A percentile compares a stretch with the other conserved stretches of the same genome.
Evolutionary conservation across 1,140 invertebrate genomes (phyloP).

Genomic region (Bombus waltoni): DNA sequence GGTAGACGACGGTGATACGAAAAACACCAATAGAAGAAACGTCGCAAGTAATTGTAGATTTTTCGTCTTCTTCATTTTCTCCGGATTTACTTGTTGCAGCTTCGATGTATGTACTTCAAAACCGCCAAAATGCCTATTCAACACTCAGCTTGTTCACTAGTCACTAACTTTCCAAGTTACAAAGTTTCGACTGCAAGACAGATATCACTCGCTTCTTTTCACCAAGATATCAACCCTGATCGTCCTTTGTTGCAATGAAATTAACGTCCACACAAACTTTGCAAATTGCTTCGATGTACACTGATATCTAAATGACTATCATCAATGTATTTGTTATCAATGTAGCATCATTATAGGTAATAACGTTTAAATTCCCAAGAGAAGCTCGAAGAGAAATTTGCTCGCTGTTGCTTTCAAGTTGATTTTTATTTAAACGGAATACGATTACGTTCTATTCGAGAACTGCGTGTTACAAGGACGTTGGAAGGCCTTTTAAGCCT

Average conservation of each 20-base stretch:
- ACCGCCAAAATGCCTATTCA: not conserved
- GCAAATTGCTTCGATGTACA: not conserved
- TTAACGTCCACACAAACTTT: not conserved
- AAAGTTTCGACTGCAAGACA: not conserved
- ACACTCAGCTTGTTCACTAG: slow-evolving; percentile 41
- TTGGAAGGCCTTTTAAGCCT: slow-evolving; percentile 79
- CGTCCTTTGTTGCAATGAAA: not conserved
- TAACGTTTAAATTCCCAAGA: not conserved
- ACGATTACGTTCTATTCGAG: slow-evolving; percentile 68
- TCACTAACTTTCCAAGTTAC: slow-evolving; percentile 10
- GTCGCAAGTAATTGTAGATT: slow-evolving; percentile 66
- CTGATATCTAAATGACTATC: not conserved
- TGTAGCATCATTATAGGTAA: not conserved
- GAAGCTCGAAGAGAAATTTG: not conserved
- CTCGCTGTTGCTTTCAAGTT: slow-evolving; percentile 28
- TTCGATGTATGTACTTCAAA: not conserved
- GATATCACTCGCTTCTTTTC: not conserved
- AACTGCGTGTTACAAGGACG: slow-evolving; percentile 78
- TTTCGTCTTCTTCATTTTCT: slow-evolving; percentile 68
- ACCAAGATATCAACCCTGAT: not conserved
- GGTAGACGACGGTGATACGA: slow-evolving; percentile 82
- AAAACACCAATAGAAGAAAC: slow-evolving; percentile 64
- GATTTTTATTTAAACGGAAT: slow-evolving; percentile 23
- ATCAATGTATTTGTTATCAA: too few species aligned
- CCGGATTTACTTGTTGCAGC: not conserved